A percentile compares a stretch with the other conserved stretches of the same genome.
Evolutionary conservation across 2,113 vertebrate species (phyloP).

Genomic region (Callorhinus ursinus): DNA sequence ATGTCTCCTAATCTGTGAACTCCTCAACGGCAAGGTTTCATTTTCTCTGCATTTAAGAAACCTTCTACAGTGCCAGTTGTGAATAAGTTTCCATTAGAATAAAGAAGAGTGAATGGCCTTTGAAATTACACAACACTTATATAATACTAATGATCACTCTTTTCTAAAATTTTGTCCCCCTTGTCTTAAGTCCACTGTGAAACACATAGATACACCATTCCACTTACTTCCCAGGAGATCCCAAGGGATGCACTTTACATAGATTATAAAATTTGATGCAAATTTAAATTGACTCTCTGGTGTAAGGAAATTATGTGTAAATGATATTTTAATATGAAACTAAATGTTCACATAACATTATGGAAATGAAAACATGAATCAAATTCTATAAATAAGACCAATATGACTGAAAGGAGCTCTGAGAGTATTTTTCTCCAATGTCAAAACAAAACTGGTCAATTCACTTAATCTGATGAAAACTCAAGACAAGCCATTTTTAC

Average conservation of each 20-base stretch:
- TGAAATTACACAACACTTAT: background rate
- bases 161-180: background rate
- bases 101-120: background rate
- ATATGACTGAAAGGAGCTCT: background rate
- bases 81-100: background rate
- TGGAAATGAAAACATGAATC: background rate
- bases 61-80: background rate
- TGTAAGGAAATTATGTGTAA: background rate
- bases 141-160: background rate
- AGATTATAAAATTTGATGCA: conserved; percentile 19
- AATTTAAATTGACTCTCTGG: background rate
- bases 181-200: background rate
- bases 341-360: conserved; percentile 2
- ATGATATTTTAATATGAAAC: conserved; percentile 27
- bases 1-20: background rate
- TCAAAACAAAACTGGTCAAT: background rate
- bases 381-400: background rate
- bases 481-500: background rate
- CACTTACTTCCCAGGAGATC: background rate
- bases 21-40: background rate
- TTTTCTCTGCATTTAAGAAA: background rate
- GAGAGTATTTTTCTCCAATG: background rate
- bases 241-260: background rate
- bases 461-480: conserved; percentile 1
- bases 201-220: background rate